Conservation (phyloP, 2,888 invertebrate species). For the Drosophila fungiperda region DNA sequence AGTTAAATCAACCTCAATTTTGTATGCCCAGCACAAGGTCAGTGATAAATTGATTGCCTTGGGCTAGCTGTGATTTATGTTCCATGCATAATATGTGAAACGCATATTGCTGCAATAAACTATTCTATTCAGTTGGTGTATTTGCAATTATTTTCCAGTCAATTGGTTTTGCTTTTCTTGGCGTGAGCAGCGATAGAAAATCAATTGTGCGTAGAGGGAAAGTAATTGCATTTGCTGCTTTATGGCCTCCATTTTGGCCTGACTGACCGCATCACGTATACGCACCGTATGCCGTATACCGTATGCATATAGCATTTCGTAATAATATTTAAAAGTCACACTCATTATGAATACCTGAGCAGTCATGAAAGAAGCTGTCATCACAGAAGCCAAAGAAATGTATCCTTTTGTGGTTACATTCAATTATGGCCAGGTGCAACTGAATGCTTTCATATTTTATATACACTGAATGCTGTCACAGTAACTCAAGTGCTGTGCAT, state of each 20-base stretch:
- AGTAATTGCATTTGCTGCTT: constrained; percentile 67
- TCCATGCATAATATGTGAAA: neutral
- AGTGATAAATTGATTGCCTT: constrained; percentile 32
- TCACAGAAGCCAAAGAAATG: constrained; percentile 17
- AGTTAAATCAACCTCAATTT: constrained; percentile 19
- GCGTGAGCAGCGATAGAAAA: constrained; percentile 61
- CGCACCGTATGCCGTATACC: constrained; percentile 12
- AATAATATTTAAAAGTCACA: constrained; percentile 11
- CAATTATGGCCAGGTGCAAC: constrained; percentile 56
- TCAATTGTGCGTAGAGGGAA: constrained; percentile 67
- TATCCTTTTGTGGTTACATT: constrained; percentile 58
- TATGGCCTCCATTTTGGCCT: constrained; percentile 22
- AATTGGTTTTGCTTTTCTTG: constrained; percentile 66
- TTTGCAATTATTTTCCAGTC: constrained; percentile 78
- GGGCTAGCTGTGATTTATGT: constrained; percentile 61
- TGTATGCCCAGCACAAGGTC: constrained; percentile 1
- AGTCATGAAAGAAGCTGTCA: constrained; percentile 29
- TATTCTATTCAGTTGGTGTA: constrained; percentile 59
- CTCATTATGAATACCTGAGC: constrained; percentile 49
- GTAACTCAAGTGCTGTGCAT: neutral
- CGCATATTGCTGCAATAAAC: constrained; percentile 35
- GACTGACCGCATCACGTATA: constrained; percentile 28
- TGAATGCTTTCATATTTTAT: constrained; percentile 57
- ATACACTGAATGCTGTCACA: constrained; percentile 30
- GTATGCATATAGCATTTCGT: neutral